Evolutionary conservation across 2,888 invertebrate species (phyloP), one percentile per base, ranked within the genome.

Genomic region (Sarcophaga caerulescens): DNA sequence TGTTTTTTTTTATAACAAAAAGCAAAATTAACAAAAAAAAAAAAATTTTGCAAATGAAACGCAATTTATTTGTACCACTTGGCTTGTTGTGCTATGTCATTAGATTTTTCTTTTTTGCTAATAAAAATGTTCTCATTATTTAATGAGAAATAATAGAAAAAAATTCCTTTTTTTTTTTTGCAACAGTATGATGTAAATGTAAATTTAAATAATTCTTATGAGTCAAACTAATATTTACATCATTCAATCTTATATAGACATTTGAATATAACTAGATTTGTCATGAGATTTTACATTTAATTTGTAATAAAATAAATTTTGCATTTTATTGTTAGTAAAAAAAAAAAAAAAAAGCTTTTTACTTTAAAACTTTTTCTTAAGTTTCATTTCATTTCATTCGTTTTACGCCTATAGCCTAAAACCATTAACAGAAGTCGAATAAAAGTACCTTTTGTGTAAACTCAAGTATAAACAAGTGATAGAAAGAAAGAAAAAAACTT

Each of bases 371-470:
- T 35, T 35, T 35, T 35, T 35, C 35, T 35, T 35, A 35, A 35
- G 3, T 35, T 35, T 35, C 35, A 35, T 8, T 35, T 1, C 10
- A 35, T 35, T 35, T 35, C 10, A 35, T 35, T 35, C 2, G 35
- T 35, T 65, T 35, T 66, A 76, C 66, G 76, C 5, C 12, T 44
- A 52, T 47, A 52, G 12, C 19, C 25, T 75, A 66, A 76, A 76
- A 76, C 35, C 35, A 66, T 52, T 52, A 65, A 65, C 75, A 19
- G n/a, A 66, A 76, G 57, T 76, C 66, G 66, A 76, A 59, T 76
- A 59, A 35, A 2, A 76, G 59, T 59, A 76, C 21, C 19, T 66
- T 44, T 66, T 76, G 66, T 76, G 4, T 44, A 23, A 76, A 76
- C 57, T 59, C 21, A 76, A 66, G 44, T 66, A 76, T 19, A 5